Conservation (phyloP, 2,797 vertebrate species). For the Pipistrellus pipistrellus region DNA sequence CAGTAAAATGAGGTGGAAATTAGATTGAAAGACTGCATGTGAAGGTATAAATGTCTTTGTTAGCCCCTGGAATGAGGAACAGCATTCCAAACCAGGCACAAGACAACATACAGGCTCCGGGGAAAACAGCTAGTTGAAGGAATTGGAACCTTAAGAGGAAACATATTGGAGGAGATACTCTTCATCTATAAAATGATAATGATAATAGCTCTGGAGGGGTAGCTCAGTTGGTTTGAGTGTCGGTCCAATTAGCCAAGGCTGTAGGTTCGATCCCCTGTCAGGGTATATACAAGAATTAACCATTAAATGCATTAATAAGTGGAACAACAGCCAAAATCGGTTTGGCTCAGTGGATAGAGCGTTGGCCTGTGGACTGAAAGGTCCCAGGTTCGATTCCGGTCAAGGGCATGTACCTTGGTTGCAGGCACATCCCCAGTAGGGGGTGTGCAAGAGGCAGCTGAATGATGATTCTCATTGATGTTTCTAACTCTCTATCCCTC, state of each 20-base stretch:
- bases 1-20: conserved; percentile 49
- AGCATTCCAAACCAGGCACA: not conserved
- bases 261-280: not conserved
- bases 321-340: not conserved
- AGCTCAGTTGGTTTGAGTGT: not conserved
- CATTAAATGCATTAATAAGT: not conserved
- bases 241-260: not conserved
- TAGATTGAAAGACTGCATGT: not conserved
- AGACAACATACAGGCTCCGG: not conserved
- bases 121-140: not conserved
- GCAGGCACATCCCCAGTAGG: too few species aligned
- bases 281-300: not conserved
- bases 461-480: too few species aligned
- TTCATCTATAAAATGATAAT: conserved; percentile 29
- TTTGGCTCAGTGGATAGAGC: too few species aligned
- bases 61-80: conserved; percentile 41
- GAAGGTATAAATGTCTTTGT: conserved; percentile 13
- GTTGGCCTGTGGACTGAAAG: too few species aligned
- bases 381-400: too few species aligned
- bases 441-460: too few species aligned
- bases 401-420: too few species aligned
- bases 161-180: not conserved
- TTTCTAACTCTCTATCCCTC: too few species aligned
- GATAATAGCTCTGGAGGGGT: not conserved
- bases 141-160: not conserved